A percentile compares a stretch with the other conserved stretches of the same genome.
These are phyloP conservation scores for Tanypteryx hageni DNA, from an alignment of 2,888 invertebrate species.

Conservation along the genomic window DNA sequence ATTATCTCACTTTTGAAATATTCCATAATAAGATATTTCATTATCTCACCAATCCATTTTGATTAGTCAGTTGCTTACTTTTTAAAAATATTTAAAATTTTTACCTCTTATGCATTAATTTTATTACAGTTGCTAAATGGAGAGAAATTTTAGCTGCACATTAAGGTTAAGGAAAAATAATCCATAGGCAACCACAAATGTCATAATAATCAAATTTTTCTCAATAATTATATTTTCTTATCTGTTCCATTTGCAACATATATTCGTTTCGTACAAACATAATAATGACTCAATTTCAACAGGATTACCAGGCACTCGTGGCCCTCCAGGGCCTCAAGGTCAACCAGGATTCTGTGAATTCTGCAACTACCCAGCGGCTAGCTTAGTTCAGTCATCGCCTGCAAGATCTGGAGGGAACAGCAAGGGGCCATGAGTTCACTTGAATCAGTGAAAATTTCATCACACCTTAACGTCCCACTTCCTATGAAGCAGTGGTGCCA, in stretches of 20 bases:
- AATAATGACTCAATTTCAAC: slow-evolving; percentile 70
- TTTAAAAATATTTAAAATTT: too few species aligned
- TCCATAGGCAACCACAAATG: too few species aligned
- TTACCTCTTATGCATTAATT: too few species aligned
- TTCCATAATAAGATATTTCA: too few species aligned
- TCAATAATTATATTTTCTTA: slow-evolving; percentile 36
- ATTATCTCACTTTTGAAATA: too few species aligned
- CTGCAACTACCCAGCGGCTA: slow-evolving; percentile 79
- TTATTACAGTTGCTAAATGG: too few species aligned
- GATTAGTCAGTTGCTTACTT: too few species aligned
- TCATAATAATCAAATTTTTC: slow-evolving; percentile 65
- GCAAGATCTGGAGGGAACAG: slow-evolving; percentile 77
- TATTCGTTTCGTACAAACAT: too few species aligned
- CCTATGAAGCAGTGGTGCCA: neutral
- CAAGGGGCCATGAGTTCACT: slow-evolving; percentile 77
- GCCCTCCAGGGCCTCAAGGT: slow-evolving; percentile 82
- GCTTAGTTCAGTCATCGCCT: slow-evolving; percentile 75
- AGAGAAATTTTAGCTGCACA: too few species aligned
- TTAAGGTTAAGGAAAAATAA: too few species aligned
- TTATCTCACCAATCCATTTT: too few species aligned
- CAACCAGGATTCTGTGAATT: slow-evolving; percentile 81
- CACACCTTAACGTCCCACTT: neutral
- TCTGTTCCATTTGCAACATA: too few species aligned
- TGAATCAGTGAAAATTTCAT: slow-evolving; percentile 9
- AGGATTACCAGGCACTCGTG: slow-evolving; percentile 75